phyloP scores from a whole-genome alignment of 2,113 vertebrate species.

The Gallinago jamesoni region DNA sequence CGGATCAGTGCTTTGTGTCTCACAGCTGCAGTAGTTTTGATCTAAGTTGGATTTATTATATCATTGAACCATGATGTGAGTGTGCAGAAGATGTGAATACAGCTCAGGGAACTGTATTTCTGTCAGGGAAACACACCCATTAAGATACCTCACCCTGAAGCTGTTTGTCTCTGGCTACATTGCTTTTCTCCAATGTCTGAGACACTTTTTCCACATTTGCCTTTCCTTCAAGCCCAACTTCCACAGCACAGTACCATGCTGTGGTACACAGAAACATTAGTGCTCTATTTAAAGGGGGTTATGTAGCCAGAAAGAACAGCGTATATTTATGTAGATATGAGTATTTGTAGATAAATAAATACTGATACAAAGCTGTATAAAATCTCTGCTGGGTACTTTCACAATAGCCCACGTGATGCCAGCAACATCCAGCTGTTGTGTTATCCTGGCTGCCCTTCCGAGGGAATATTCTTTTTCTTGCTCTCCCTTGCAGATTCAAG shows the following conservation, averaged over 20 bases:
- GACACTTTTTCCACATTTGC: background rate
- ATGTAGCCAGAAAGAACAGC: background rate
- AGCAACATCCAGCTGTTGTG: background rate
- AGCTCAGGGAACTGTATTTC: background rate
- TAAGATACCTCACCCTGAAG: background rate
- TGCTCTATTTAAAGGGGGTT: accelerated
- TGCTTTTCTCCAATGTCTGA: background rate
- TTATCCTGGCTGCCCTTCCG: background rate
- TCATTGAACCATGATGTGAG: background rate
- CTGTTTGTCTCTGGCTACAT: background rate
- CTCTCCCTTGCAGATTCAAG: background rate
- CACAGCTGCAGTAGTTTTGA: slow-evolving; percentile 2
- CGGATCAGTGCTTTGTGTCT: slow-evolving; percentile 21
- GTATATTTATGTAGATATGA: background rate
- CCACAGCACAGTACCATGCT: background rate
- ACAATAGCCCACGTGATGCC: background rate
- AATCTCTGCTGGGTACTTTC: background rate
- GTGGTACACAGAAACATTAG: background rate
- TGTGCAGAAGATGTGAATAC: background rate
- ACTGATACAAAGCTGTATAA: background rate
- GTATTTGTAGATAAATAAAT: background rate
- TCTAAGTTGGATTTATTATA: background rate
- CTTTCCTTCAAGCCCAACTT: background rate
- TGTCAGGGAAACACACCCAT: background rate
- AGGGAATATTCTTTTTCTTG: background rate